phyloP scores from a whole-genome alignment of 1,140 invertebrate genomes.

The Bombus affinis region DNA sequence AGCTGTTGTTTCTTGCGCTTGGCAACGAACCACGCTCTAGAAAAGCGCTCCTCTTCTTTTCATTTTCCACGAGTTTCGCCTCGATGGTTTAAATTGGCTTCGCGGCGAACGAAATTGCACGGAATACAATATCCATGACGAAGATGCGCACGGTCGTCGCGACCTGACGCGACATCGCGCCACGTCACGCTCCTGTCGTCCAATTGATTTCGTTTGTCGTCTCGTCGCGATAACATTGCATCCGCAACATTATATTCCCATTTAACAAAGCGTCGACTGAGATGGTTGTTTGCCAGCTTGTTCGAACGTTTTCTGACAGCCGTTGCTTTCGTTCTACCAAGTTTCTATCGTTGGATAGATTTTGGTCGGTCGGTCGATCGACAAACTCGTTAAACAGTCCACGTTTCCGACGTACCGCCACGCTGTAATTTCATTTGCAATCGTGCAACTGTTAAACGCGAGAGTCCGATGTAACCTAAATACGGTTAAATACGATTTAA shows the following conservation, averaged over 20 bases:
- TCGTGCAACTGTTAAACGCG: neutral
- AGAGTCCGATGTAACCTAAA: too few relatives aligned
- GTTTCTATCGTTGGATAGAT: neutral
- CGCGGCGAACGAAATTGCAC: too few relatives aligned
- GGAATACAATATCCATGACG: too few relatives aligned
- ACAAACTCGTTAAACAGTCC: neutral
- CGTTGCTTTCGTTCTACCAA: fast-evolving
- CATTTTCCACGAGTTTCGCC: too few relatives aligned
- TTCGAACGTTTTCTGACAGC: too few relatives aligned
- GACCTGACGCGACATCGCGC: too few relatives aligned
- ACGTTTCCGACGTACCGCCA: neutral
- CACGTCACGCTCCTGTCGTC: neutral
- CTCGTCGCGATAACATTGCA: neutral
- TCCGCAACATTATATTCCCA: neutral
- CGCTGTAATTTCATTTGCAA: neutral
- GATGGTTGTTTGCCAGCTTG: neutral
- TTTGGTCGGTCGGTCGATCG: neutral
- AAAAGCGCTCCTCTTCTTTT: too few relatives aligned
- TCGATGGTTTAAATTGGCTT: too few relatives aligned
- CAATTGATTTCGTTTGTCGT: neutral
- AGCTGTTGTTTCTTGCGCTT: too few relatives aligned
- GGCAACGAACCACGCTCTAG: too few relatives aligned
- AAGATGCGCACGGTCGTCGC: too few relatives aligned
- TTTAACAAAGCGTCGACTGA: neutral
- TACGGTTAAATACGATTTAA: too few relatives aligned